A percentile compares a stretch with the other conserved stretches of the same genome.
Conservation (phyloP, 2,888 invertebrate genomes). For the Andricus curvator region DNA sequence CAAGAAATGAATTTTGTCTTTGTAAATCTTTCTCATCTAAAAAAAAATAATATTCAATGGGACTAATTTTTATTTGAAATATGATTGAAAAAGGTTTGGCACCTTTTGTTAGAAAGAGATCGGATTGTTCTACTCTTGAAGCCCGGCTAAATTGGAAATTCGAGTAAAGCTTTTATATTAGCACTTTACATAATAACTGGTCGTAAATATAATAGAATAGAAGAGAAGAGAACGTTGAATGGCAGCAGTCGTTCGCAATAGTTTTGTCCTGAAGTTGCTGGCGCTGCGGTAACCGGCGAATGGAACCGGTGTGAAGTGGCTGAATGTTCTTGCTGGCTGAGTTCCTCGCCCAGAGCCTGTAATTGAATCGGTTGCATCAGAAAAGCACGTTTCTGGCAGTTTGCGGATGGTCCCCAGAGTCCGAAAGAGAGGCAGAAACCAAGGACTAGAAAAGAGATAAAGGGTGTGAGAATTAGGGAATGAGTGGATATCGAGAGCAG, state of each 20-base stretch:
- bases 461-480: slow-evolving; percentile 28
- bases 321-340: slow-evolving; percentile 37
- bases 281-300: slow-evolving; percentile 33
- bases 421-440: slow-evolving; percentile 16
- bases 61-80: background rate
- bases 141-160: background rate
- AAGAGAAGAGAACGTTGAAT: slow-evolving; percentile 30
- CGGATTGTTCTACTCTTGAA: background rate
- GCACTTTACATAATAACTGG: slow-evolving; percentile 20
- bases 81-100: background rate
- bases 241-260: slow-evolving; percentile 21
- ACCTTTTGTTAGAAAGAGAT: background rate
- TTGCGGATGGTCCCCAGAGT: slow-evolving; percentile 29
- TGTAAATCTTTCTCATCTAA: background rate
- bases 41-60: background rate
- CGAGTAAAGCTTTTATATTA: slow-evolving; percentile 27
- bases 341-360: slow-evolving; percentile 35
- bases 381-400: slow-evolving; percentile 39
- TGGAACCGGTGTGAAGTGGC: slow-evolving; percentile 35
- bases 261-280: slow-evolving; percentile 38
- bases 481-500: slow-evolving; percentile 39
- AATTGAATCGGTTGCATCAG: slow-evolving; percentile 40
- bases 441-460: slow-evolving; percentile 39
- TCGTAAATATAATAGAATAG: slow-evolving; percentile 34
- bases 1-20: background rate